Evolutionary conservation across 1,140 invertebrate species (phyloP), one percentile per base, ranked within the genome.

Genomic region (Euschistus heros): DNA sequence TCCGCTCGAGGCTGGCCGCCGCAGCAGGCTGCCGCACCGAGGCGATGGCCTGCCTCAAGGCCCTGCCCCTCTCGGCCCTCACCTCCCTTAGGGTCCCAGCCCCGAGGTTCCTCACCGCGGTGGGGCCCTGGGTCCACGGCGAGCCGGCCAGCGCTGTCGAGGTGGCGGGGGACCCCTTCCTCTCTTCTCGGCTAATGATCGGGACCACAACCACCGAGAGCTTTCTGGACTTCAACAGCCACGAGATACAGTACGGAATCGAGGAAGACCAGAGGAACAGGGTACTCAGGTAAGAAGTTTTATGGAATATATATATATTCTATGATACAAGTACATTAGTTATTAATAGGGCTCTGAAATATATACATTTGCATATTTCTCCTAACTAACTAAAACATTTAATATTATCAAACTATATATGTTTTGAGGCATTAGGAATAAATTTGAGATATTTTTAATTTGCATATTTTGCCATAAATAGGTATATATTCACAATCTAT

Each of bases 231-330:
- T 88, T 89, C 73, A 87, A 80, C 75, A 84, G 84, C 59, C 81
- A 85, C 59, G 87, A 89, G 66, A 84, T 90, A 10, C 80, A 86
- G 67, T 85, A 84, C 72, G 87, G 87, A 10, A 86, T 90, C 71
- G 87, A 89, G 70, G 84, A 71, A 55, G 70, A 71, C 46, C 69
- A 71, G 42, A 47, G 70, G 52, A 71, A 71, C 50, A 62, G 69
- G 46, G 66, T 71, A 13, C 67, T 71, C 13, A 71, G 70, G 70
- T 71, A 66, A 30, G n/a, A 50, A 14, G 27, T 44, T 7, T 17
- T 44, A 44, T 10, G 7, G 7, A 44, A 44, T 44, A 44, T 10
- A 10, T 44, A 17, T 17, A 44, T 10, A 44, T 44, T 17, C 7
- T 10, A 17, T 44, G 42, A 7, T 17, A 44, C 17, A 44, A 44